These are phyloP conservation scores for Petrocephalus sullivani DNA, from an alignment of 2,797 vertebrate genomes.

Conservation along the genomic window DNA sequence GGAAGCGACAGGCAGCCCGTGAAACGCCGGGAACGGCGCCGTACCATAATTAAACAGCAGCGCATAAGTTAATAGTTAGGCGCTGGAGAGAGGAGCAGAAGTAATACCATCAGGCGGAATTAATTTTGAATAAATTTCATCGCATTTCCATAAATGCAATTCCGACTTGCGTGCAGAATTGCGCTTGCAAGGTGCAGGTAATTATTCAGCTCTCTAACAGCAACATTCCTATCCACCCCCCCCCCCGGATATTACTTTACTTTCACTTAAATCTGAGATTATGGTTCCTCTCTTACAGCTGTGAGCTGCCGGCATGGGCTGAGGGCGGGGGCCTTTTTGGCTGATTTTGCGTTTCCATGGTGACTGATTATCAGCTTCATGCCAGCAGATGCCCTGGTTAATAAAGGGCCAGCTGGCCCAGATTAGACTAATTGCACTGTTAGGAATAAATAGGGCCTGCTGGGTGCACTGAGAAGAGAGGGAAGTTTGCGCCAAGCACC, in stretches of 20 bases:
- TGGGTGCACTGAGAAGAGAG: neutral
- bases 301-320: neutral
- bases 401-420: neutral
- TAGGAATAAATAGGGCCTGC: neutral
- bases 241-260: neutral
- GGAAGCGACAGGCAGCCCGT: neutral
- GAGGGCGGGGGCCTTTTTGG: neutral
- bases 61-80: constrained; percentile 14
- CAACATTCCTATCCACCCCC: neutral
- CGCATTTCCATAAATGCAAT: constrained; percentile 19
- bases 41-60: neutral
- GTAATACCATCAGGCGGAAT: constrained; percentile 17
- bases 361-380: constrained; percentile 6
- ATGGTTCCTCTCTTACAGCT: neutral
- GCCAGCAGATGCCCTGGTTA: neutral
- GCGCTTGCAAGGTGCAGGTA: neutral
- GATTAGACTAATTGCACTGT: constrained; percentile 5
- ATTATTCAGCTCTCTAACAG: neutral
- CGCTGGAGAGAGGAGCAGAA: neutral
- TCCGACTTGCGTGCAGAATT: constrained; percentile 4
- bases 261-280: neutral
- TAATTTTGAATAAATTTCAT: constrained; percentile 19
- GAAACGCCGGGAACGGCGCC: neutral
- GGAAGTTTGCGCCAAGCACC: neutral
- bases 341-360: constrained; percentile 1